Conservation (phyloP, 1,140 invertebrate species). For the Melitaea cinxia region DNA sequence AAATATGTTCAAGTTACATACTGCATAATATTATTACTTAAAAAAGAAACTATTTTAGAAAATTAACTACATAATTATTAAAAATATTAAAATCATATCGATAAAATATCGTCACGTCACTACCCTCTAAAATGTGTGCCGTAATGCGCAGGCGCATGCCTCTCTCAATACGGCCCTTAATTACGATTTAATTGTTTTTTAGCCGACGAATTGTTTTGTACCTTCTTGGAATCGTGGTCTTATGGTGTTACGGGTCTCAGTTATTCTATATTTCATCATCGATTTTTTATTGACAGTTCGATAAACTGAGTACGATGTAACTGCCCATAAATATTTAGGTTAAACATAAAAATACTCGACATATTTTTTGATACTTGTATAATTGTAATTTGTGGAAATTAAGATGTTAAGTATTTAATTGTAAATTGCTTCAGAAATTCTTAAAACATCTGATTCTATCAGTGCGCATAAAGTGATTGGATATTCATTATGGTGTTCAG, state of each 20-base stretch:
- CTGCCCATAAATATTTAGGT: neutral
- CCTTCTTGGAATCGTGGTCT: conserved; percentile 61
- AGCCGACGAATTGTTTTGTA: conserved; percentile 60
- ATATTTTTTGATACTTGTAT: neutral
- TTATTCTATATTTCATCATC: conserved; percentile 58
- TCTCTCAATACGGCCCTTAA: conserved; percentile 72
- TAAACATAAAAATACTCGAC: neutral
- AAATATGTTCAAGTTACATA: conserved; percentile 26
- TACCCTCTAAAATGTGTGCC: conserved; percentile 56
- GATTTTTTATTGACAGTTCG: conserved; percentile 49
- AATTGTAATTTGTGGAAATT: neutral
- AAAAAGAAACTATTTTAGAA: neutral
- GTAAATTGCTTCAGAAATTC: neutral
- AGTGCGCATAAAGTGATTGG: no score
- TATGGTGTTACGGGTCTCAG: conserved; percentile 52
- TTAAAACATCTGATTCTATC: no score
- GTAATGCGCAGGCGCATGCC: conserved; percentile 64
- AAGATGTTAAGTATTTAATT: neutral
- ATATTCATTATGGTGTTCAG: no score
- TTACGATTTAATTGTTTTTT: conserved; percentile 80
- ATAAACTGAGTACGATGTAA: conserved; percentile 34
- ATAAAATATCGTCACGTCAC: conserved; percentile 36
- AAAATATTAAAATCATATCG: conserved; percentile 14
- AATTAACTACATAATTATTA: neutral
- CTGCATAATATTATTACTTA: conserved; percentile 8